Evolutionary conservation across 2,113 vertebrate genomes (phyloP), one percentile per base, ranked within the genome.

Genomic region (Ammodytes dubius): DNA sequence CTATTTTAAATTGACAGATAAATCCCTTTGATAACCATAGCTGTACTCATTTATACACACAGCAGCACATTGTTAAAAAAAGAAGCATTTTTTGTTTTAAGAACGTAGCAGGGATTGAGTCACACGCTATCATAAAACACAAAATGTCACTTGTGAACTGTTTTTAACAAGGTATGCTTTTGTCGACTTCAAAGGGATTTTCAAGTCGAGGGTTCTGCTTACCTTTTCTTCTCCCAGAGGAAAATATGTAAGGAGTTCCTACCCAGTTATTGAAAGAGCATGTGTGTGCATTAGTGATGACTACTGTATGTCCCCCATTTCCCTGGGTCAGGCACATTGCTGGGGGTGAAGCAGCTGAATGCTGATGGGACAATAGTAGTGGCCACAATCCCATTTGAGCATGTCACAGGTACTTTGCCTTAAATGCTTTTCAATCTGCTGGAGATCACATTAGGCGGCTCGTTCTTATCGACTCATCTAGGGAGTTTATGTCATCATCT

Each of bases 401-500:
- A 86, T n/a, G 89, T 87, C 87, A 87, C 86, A 88, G 85, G 78
- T 90, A 52, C 85, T 90, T 92, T 86, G 77, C 79, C 85, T 91
- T 94, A 91, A 94, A 92, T 90, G 91, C 89, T 92, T 94, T 93
- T 92, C 89, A 92, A 93, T 92, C 93, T 92, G 91, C 84, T 90
- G 70, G 39, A 87, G 91, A 92, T 94, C 89, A 87, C 92, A 93
- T 91, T 92, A 92, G 89, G 78, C 50, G 54, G 76, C 89, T 86
- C 68, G 77, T 86, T 91, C 90, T 93, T 92, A 94, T 92, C 87
- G 90, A 92, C 92, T 91, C 85, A 92, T 92, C 91, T 83, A 90
- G 91, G 90, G 91, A 90, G 88, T 94, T 91, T 91, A 91, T 87
- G 87, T 90, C 88, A 88, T 90, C 89, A 90, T 91, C 91, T 90